Evolutionary conservation across 2,888 invertebrate species (phyloP).

Genomic region (Miltochrista miniata): DNA sequence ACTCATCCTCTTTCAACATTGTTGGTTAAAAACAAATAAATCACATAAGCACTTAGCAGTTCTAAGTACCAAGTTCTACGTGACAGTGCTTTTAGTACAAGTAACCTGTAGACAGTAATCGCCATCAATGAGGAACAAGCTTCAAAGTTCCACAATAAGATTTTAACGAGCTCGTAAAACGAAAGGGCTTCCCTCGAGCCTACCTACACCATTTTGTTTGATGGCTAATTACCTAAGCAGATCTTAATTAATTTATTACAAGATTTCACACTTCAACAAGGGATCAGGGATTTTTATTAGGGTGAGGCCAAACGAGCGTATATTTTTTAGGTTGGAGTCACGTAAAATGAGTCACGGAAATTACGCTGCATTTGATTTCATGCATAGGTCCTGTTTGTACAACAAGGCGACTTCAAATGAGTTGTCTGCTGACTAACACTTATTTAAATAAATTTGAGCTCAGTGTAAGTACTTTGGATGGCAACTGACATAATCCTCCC

Average conservation of each 20-base stretch:
- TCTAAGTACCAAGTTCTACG: too few species aligned
- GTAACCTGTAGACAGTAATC: constrained; percentile 10
- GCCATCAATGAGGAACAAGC: constrained; percentile 46
- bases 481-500: too few species aligned
- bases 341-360: too few species aligned
- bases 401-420: too few species aligned
- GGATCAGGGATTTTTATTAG: constrained; percentile 20
- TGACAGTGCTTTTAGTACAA: too few species aligned
- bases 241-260: constrained; percentile 48
- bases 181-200: constrained; percentile 44
- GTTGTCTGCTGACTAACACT: too few species aligned
- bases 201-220: constrained; percentile 50
- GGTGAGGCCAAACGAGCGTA: too few species aligned
- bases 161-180: constrained; percentile 61
- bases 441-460: too few species aligned
- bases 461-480: too few species aligned
- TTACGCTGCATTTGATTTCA: too few species aligned
- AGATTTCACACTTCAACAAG: constrained; percentile 39
- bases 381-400: too few species aligned
- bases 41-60: constrained; percentile 6
- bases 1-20: background rate
- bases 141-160: constrained; percentile 61
- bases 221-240: constrained; percentile 51
- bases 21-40: constrained; percentile 13
- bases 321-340: too few species aligned